A percentile compares a stretch with the other conserved stretches of the same genome.
phyloP scores from a whole-genome alignment of 2,113 vertebrate species.

The Garra rufa region DNA sequence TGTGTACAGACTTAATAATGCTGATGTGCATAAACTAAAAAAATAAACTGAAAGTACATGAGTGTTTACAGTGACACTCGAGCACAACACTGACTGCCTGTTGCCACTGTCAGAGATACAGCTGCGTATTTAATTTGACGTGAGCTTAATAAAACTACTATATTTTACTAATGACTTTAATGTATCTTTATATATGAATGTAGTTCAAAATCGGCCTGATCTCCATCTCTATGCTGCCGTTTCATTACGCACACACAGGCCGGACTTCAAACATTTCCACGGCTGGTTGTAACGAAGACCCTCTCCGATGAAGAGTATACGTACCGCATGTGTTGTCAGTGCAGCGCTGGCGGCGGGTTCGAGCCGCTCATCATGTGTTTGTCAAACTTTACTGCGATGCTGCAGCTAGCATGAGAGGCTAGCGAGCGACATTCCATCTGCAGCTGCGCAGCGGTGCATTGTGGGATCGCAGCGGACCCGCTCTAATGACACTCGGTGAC shows the following conservation, averaged over 20 bases:
- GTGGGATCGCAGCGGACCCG: constrained; percentile 41
- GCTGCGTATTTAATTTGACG: not conserved
- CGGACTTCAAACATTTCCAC: not conserved
- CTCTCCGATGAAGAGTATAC: constrained; percentile 51
- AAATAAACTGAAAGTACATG: not conserved
- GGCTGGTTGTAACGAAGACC: constrained; percentile 22
- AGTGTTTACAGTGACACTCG: not conserved
- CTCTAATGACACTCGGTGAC: not conserved
- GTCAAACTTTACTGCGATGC: constrained; percentile 61
- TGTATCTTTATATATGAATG: not conserved
- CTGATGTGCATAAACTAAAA: not conserved
- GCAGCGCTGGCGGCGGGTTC: constrained; percentile 54
- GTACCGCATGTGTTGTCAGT: constrained; percentile 34
- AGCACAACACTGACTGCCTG: not conserved
- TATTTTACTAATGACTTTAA: not conserved
- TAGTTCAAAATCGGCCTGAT: constrained; percentile 23
- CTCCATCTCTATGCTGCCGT: constrained; percentile 13
- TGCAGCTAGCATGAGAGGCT: constrained; percentile 47
- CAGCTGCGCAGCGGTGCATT: constrained; percentile 51
- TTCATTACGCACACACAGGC: not conserved
- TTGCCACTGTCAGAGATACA: constrained; percentile 1
- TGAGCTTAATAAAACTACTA: not conserved
- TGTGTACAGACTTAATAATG: not conserved
- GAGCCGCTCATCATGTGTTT: constrained; percentile 37
- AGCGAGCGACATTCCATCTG: constrained; percentile 55